A percentile compares a stretch with the other conserved stretches of the same genome.
phyloP scores from a whole-genome alignment of 2,888 invertebrate species.

The Timandra comae region DNA sequence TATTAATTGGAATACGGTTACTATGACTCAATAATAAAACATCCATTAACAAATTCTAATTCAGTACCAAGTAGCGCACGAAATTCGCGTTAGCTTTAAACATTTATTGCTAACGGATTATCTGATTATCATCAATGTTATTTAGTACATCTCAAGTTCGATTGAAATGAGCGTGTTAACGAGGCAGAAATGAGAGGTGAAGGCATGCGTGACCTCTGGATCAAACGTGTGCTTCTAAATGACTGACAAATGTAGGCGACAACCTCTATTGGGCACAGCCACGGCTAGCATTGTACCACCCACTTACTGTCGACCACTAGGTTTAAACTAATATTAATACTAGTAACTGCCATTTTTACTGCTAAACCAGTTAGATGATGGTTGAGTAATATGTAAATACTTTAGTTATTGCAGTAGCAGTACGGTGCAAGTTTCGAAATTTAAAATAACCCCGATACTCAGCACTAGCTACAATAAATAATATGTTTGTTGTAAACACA shows the following conservation, averaged over 20 bases:
- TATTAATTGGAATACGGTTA: too few relatives aligned
- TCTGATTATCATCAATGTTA: constrained; percentile 34
- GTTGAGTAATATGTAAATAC: too few relatives aligned
- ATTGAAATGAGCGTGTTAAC: constrained; percentile 50
- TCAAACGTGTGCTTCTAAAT: constrained; percentile 43
- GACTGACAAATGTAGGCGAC: constrained; percentile 46
- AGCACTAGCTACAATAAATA: too few relatives aligned
- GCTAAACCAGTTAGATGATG: too few relatives aligned
- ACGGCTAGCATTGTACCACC: constrained; percentile 22
- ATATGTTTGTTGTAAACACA: too few relatives aligned
- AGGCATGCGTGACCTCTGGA: constrained; percentile 47
- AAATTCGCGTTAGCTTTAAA: constrained; percentile 13
- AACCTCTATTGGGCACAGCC: constrained; percentile 31
- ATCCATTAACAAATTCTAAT: too few relatives aligned
- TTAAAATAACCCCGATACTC: too few relatives aligned
- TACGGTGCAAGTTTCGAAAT: too few relatives aligned
- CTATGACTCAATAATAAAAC: too few relatives aligned
- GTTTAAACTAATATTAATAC: too few relatives aligned
- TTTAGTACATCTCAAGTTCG: constrained; percentile 33
- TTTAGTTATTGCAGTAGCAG: too few relatives aligned
- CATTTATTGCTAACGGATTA: constrained; percentile 17
- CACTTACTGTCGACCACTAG: constrained; percentile 14
- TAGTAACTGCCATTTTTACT: too few relatives aligned
- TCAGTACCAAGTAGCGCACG: constrained; percentile 7
- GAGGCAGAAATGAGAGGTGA: constrained; percentile 44